Conservation (phyloP, 2,797 vertebrate species). For the Propithecus deckenii region DNA sequence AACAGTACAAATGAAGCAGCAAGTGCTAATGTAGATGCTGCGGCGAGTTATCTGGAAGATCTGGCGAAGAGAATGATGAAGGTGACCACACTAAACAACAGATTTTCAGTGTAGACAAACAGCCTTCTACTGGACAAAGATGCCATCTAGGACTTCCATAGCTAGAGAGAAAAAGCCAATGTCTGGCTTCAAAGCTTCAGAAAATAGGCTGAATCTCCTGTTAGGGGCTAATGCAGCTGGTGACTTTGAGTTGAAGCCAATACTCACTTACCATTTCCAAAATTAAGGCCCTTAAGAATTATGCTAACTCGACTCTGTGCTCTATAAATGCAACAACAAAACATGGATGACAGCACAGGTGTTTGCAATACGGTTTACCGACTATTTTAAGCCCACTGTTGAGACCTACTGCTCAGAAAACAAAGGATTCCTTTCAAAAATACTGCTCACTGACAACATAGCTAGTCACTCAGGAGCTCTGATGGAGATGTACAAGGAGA, state of each 20-base stretch:
- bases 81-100: background rate
- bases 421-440: background rate
- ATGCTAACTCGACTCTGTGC: background rate
- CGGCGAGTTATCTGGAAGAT: background rate
- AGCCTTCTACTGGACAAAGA: background rate
- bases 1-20: background rate
- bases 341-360: background rate
- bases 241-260: background rate
- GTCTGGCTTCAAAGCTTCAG: background rate
- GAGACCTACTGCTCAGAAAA: background rate
- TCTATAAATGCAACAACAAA: background rate
- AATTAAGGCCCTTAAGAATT: background rate
- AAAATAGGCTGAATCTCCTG: background rate
- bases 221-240: background rate
- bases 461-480: background rate
- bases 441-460: background rate
- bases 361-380: background rate
- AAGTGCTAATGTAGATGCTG: background rate
- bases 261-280: background rate
- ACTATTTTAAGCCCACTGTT: background rate
- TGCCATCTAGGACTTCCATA: background rate
- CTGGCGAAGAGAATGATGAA: background rate
- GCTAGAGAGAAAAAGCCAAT: background rate
- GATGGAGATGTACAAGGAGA: background rate
- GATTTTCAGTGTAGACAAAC: background rate